Evolutionary conservation across 2,888 invertebrate species (phyloP).

Genomic region (Acanthosoma haemorrhoidale): DNA sequence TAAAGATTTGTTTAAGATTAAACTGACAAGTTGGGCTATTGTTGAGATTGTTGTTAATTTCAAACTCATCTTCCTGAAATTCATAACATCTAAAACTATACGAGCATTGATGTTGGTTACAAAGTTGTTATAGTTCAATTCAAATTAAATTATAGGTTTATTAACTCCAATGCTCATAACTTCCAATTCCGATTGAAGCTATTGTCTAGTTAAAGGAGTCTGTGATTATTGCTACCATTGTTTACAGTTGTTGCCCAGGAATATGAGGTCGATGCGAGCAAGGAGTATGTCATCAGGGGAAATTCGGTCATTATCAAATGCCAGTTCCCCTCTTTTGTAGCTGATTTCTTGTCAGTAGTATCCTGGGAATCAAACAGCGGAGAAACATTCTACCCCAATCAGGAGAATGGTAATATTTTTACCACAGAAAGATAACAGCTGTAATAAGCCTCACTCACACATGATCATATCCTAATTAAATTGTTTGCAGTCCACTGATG

Average conservation of each 20-base stretch:
- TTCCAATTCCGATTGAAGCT: no score
- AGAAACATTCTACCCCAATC: slow-evolving; percentile 60
- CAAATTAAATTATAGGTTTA: no score
- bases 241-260: slow-evolving; percentile 69
- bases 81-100: no score
- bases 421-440: neutral
- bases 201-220: no score
- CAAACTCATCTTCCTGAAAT: no score
- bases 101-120: no score
- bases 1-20: no score
- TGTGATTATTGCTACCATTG: no score
- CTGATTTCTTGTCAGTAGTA: slow-evolving; percentile 81
- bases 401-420: slow-evolving; percentile 19
- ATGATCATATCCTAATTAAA: neutral
- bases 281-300: slow-evolving; percentile 85
- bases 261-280: slow-evolving; percentile 78
- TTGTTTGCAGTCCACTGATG: neutral
- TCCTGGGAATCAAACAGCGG: slow-evolving; percentile 80
- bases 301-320: slow-evolving; percentile 84
- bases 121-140: no score
- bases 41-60: no score
- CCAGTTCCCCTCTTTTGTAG: slow-evolving; percentile 86
- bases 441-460: slow-evolving; percentile 20
- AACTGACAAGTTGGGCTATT: no score
- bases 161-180: no score